Evolutionary conservation across 2,113 vertebrate genomes (phyloP), one percentile per base, ranked within the genome.

Genomic region (Lepisosteus oculatus): DNA sequence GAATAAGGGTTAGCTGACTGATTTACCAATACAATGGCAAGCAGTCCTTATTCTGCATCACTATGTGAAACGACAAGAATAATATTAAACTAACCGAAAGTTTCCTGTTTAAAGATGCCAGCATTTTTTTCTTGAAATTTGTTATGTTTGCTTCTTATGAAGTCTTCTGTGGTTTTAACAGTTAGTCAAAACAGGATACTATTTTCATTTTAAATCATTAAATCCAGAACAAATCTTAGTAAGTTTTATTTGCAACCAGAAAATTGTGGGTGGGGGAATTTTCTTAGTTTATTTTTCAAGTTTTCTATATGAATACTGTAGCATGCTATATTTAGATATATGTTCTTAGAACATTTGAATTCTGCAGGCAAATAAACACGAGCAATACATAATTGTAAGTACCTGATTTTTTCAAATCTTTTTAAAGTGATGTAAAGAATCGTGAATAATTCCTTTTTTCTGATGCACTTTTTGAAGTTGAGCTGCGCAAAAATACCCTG

Each of bases 131-230:
- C 86, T 59, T 74, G 80, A 89, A 86, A 88, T 65, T 68, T 77
- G 83, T 86, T 81, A 73, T 3, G 74, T 15, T 83, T 72, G 63
- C 73, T 78, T 81, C 81, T 79, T 81, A 80, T 74, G 87, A 75
- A 81, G 86, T 89, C 84, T 81, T 72, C 73, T 93, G 94, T 87
- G 94, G 93, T 92, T 88, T 91, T 92, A 86, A 83, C 78, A 87
- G 87, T 90, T 90, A 90, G 92, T 95, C 95, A 95, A 92, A 96
- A 93, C 93, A 94, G 89, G 91, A 96, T 88, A 86, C 85, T 85
- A 88, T 87, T 93, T 89, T 86, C 83, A 85, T 88, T 78, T 65
- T 74, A 84, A 90, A 86, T 67, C 61, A 69, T 69, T 65, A 65
- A 64, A 66, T 63, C 61, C 67, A 64, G 62, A 44, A 63, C 68